These are phyloP conservation scores for Biston stratarius DNA, from an alignment of 2,888 invertebrate genomes.

Conservation along the genomic window DNA sequence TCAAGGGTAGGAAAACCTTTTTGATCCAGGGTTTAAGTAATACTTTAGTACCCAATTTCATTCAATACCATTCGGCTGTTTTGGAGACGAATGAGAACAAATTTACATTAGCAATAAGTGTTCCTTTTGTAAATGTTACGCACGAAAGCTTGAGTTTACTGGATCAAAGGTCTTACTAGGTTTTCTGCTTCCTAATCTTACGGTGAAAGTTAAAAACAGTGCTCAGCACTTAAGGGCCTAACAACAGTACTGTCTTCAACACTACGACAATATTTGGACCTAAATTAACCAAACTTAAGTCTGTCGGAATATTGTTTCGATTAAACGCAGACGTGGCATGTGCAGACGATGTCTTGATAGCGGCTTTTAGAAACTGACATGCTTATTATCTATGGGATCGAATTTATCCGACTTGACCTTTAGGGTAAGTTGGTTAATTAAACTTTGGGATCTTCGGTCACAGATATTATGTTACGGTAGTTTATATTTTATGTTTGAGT, in stretches of 20 bases:
- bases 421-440: conserved; percentile 21
- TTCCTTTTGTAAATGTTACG: too few species aligned
- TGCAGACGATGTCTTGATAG: conserved; percentile 26
- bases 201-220: too few species aligned
- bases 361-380: conserved; percentile 19
- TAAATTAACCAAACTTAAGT: conserved; percentile 21
- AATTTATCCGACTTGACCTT: conserved; percentile 25
- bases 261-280: conserved; percentile 9
- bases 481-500: too few species aligned
- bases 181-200: too few species aligned
- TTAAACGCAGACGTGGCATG: conserved; percentile 19
- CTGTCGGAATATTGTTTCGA: conserved; percentile 6
- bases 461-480: neutral
- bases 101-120: too few species aligned
- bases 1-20: too few species aligned
- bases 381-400: conserved; percentile 25
- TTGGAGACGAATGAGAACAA: too few species aligned
- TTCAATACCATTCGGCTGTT: too few species aligned
- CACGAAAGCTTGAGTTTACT: neutral
- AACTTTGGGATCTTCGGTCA: conserved; percentile 9
- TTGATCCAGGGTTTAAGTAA: too few species aligned
- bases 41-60: too few species aligned
- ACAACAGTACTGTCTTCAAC: conserved; percentile 1
- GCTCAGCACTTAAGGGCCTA: too few species aligned
- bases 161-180: neutral